Evolutionary conservation across 2,113 vertebrate species (phyloP), one percentile per base, ranked within the genome.

Genomic region (Loxodonta africana): DNA sequence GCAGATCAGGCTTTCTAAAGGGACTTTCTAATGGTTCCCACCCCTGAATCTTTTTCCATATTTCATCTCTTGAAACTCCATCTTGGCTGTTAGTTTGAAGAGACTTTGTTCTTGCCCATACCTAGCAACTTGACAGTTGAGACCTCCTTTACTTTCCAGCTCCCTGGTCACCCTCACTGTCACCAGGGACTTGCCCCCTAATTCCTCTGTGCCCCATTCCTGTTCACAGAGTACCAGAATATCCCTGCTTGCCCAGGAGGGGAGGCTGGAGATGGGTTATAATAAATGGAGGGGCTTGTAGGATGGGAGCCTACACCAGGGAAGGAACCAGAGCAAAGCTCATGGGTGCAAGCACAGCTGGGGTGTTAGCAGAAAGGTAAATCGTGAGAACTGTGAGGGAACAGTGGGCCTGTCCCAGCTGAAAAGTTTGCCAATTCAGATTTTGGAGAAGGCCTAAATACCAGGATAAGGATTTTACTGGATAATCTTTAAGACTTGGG

Each of bases 161-260:
- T 60, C 71, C 46, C 28, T 2, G 6, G 14, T 51, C 48, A 46
- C 8, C 69, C 6, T 84, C 44, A 1, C 1, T 30, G 48, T 25
- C 20, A 25, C 0, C 0, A 89, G 65, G 33, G 28, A 21, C 11
- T 3, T 15, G 15, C 30, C 21, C 26, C 83, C 51, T 48, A 0
- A 1, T 3, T 28, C 20, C 33, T 30, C 77, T 57, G 65, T 20
- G 73, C 5, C 51, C 81, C 51, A 28, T 28, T 18, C 33, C 48
- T 26, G 2, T 6, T 46, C 9, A 11, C 44, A 60, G n/a, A 74
- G 20, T 28, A 41, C 84, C 17, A 14, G 69, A 3, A 11, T 51
- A 51, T 51, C 23, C 74, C 20, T 77, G 74, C 44, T 48, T 78
- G 20, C 44, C 30, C 48, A 53, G 46, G 46, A 80, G 30, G 17